These are phyloP conservation scores for Melanotaenia boesemani DNA, from an alignment of 2,797 vertebrate genomes.

Conservation along the genomic window DNA sequence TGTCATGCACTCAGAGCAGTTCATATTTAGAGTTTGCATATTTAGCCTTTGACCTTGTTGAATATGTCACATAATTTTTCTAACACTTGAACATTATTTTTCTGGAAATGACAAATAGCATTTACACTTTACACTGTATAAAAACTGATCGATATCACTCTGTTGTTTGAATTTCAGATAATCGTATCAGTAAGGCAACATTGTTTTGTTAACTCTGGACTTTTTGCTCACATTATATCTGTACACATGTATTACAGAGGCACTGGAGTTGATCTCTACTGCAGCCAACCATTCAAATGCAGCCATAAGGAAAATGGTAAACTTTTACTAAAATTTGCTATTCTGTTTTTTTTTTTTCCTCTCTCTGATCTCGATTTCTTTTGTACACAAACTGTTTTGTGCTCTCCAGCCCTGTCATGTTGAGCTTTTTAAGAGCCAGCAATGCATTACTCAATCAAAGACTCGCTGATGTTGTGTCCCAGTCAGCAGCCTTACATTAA, in stretches of 20 bases:
- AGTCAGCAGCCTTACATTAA: constrained; percentile 45
- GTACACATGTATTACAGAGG: constrained; percentile 83
- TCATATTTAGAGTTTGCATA: constrained; percentile 12
- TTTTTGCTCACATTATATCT: constrained; percentile 13
- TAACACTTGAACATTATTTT: constrained; percentile 2
- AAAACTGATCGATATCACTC: neutral
- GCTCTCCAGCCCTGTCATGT: constrained; percentile 1
- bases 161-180: constrained; percentile 15
- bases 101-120: neutral
- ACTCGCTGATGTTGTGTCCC: constrained; percentile 39
- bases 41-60: constrained; percentile 15
- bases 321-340: constrained; percentile 42
- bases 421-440: constrained; percentile 5
- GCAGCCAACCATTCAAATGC: constrained; percentile 98
- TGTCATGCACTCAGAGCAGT: constrained; percentile 15
- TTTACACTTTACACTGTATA: too few relatives aligned
- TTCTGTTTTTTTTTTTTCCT: neutral
- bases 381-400: constrained; percentile 9
- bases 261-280: constrained; percentile 95
- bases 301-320: constrained; percentile 97
- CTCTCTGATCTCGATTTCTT: neutral
- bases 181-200: constrained; percentile 8
- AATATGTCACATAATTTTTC: neutral
- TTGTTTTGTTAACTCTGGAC: constrained; percentile 3
- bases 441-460: constrained; percentile 35